Evolutionary conservation across 2,797 vertebrate species (phyloP).

Genomic region (Pempheris klunzingeri): DNA sequence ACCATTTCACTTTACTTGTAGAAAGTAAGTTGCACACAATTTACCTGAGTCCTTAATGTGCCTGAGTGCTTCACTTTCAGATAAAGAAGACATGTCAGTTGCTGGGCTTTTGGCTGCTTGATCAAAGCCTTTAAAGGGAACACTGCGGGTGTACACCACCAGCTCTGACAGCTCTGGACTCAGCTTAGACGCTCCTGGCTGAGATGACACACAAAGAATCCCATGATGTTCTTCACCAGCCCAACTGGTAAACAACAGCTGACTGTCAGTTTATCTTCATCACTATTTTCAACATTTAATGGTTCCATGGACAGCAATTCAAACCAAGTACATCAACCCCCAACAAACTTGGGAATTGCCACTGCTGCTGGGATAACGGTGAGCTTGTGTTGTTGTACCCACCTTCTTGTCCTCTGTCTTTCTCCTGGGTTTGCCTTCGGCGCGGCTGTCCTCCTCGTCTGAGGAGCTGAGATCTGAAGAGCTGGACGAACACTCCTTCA

Average conservation of each 20-base stretch:
- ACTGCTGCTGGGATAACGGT: neutral
- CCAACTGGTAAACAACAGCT: neutral
- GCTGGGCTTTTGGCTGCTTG: constrained; percentile 76
- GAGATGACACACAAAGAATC: constrained; percentile 51
- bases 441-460: constrained; percentile 78
- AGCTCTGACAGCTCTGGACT: constrained; percentile 90
- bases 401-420: constrained; percentile 71
- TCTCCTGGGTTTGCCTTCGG: constrained; percentile 45
- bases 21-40: neutral
- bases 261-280: neutral
- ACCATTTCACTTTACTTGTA: neutral
- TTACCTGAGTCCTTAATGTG: constrained; percentile 90
- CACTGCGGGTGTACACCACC: constrained; percentile 90
- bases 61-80: constrained; percentile 91
- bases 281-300: neutral
- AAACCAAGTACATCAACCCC: neutral
- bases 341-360: neutral
- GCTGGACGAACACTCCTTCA: constrained; percentile 65
- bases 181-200: constrained; percentile 79
- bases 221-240: neutral
- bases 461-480: constrained; percentile 81
- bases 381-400: neutral
- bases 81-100: constrained; percentile 91
- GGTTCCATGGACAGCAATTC: neutral
- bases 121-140: constrained; percentile 86